Evolutionary conservation across 1,140 invertebrate species (phyloP).

Genomic region (Drosophila bifasciata): DNA sequence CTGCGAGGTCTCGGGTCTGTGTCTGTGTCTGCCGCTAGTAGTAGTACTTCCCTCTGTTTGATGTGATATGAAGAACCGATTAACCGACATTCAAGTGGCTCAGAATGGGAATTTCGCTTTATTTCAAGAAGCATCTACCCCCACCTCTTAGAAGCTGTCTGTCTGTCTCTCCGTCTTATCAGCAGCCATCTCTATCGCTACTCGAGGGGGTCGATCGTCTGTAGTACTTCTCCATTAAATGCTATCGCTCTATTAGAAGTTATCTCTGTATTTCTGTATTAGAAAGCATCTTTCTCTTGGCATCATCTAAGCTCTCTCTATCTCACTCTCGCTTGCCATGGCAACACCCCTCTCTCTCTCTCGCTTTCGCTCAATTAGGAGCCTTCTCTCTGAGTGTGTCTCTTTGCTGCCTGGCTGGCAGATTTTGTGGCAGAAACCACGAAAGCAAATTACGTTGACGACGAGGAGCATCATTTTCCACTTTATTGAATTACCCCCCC

Average conservation of each 20-base stretch:
- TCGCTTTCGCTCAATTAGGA: no score
- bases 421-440: slow-evolving; percentile 76
- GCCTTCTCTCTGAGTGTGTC: slow-evolving; percentile 6
- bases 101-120: slow-evolving; percentile 25
- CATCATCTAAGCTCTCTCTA: no score
- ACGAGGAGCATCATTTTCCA: slow-evolving; percentile 79
- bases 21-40: not conserved
- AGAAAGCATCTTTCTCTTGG: no score
- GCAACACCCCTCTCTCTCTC: no score
- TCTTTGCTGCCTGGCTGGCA: slow-evolving; percentile 43
- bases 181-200: no score
- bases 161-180: not conserved
- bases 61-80: slow-evolving; percentile 81
- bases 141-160: slow-evolving; percentile 1
- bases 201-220: no score
- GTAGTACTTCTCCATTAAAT: no score
- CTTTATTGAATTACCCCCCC: slow-evolving; percentile 78
- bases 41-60: slow-evolving; percentile 45
- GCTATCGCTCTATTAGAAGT: no score
- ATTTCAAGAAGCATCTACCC: not conserved
- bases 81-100: slow-evolving; percentile 69
- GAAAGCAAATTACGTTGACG: slow-evolving; percentile 79
- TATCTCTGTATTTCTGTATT: no score
- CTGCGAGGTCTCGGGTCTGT: not conserved
- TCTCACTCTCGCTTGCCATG: not conserved